Evolutionary conservation across 2,113 vertebrate species (phyloP).

Genomic region (Tetrax tetrax): DNA sequence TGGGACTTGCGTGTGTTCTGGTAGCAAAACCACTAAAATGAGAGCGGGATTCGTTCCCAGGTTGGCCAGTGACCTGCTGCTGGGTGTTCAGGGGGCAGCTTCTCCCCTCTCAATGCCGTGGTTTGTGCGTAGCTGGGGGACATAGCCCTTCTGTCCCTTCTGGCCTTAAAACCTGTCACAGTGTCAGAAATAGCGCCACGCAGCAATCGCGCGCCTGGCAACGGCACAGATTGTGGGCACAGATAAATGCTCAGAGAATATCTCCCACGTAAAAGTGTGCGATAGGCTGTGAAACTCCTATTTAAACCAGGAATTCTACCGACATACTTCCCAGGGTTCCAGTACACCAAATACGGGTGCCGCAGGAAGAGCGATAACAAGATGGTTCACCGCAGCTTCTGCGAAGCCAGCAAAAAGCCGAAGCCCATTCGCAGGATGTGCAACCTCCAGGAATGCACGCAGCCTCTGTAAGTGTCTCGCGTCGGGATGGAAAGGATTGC

Average conservation of each 20-base stretch:
- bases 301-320: neutral
- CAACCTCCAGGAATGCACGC: conserved; percentile 92
- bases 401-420: conserved; percentile 90
- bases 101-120: neutral
- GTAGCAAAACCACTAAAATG: neutral
- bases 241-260: too few relatives aligned
- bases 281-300: neutral
- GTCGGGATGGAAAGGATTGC: fast-evolving
- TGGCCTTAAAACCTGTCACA: neutral
- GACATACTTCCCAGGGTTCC: conserved; percentile 80
- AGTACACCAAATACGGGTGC: conserved; percentile 96
- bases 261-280: neutral
- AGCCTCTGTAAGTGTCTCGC: conserved; percentile 85
- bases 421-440: conserved; percentile 97
- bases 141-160: neutral
- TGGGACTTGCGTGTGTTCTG: neutral
- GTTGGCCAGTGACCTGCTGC: neutral
- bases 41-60: neutral
- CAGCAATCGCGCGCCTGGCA: neutral
- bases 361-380: conserved; percentile 93
- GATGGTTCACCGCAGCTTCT: conserved; percentile 93
- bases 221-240: neutral
- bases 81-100: neutral
- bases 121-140: neutral
- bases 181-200: neutral